Conservation (phyloP, 2,113 vertebrate genomes). For the human region DNA sequence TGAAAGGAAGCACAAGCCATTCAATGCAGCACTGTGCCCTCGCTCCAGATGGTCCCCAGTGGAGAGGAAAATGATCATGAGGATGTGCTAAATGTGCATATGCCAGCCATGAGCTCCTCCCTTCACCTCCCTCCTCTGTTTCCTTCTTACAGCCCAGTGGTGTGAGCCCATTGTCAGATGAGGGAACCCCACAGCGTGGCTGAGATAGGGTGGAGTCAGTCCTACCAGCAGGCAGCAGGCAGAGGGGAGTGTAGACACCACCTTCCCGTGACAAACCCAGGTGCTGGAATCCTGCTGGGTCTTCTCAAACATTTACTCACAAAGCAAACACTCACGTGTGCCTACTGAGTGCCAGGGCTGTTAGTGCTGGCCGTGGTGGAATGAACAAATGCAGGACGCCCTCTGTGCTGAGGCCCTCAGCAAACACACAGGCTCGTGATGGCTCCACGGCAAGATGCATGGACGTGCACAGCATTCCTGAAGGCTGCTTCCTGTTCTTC, state of each 20-base stretch:
- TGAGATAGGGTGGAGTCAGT: background rate
- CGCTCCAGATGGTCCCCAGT: background rate
- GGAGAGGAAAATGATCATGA: background rate
- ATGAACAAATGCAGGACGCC: accelerated
- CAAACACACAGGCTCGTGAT: background rate
- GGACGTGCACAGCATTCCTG: too few relatives aligned
- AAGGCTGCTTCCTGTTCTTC: too few relatives aligned
- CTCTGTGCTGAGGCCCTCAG: background rate
- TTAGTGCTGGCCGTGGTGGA: background rate
- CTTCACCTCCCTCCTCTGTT: background rate
- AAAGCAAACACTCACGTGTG: background rate
- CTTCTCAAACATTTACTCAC: background rate
- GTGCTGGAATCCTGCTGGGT: background rate
- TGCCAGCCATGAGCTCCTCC: background rate
- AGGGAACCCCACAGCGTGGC: accelerated
- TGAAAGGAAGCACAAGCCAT: too few relatives aligned
- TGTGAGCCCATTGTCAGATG: background rate
- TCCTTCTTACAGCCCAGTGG: background rate
- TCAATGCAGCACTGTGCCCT: too few relatives aligned
- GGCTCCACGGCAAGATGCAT: background rate
- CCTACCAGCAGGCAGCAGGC: background rate
- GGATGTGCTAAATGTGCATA: background rate
- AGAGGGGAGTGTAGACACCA: background rate
- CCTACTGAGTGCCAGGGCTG: background rate
- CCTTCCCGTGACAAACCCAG: background rate